Percentiles rank a stretch among this genome's conserved stretches.
Evolutionary conservation across 2,888 invertebrate genomes (phyloP).

Genomic region (Aleiodes leptofemur): DNA sequence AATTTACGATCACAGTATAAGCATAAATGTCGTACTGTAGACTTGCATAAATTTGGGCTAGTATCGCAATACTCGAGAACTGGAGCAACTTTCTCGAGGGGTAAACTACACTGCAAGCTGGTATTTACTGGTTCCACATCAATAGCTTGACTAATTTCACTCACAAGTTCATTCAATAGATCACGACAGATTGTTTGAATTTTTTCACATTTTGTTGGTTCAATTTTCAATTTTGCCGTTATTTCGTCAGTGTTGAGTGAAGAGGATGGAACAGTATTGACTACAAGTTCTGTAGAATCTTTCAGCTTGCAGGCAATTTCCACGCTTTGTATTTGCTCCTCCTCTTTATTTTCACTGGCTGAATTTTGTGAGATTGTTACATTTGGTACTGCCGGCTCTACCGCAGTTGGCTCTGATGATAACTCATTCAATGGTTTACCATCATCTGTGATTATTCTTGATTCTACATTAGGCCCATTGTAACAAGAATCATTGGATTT

Average conservation of each 20-base stretch:
- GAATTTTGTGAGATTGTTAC: conserved; percentile 20
- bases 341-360: conserved; percentile 33
- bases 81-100: conserved; percentile 70
- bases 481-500: conserved; percentile 30
- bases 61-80: conserved; percentile 67
- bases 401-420: conserved; percentile 37
- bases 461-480: conserved; percentile 41
- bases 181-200: conserved; percentile 65
- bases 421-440: conserved; percentile 26
- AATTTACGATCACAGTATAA: conserved; percentile 73
- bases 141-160: conserved; percentile 62
- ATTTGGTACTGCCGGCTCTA: conserved; percentile 62
- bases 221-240: conserved; percentile 48
- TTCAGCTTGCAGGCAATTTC: neutral
- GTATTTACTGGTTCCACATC: conserved; percentile 57
- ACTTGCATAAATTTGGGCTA: conserved; percentile 58
- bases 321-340: conserved; percentile 17
- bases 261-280: neutral
- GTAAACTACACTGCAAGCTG: conserved; percentile 70
- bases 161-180: conserved; percentile 66
- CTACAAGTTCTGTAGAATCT: conserved; percentile 11
- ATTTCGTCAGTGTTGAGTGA: neutral
- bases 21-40: conserved; percentile 68
- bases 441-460: conserved; percentile 40
- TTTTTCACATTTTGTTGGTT: conserved; percentile 56